Evolutionary conservation across 2,888 invertebrate species (phyloP), one percentile per base, ranked within the genome.

Genomic region (Parthenolecanium corni): DNA sequence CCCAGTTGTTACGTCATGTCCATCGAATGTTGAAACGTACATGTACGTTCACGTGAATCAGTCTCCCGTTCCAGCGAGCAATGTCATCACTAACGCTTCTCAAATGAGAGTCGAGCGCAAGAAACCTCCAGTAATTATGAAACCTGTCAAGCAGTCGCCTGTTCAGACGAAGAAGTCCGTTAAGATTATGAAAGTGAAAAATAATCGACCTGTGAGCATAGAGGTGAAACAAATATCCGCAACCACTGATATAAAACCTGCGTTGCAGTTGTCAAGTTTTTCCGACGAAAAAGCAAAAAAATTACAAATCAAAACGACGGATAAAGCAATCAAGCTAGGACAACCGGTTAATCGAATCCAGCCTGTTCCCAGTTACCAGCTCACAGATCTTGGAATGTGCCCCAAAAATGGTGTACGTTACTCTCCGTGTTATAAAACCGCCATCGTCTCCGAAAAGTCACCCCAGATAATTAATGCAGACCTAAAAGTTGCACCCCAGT

Each of bases 21-120:
- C 31, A 9, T 31, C 31, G 2, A 23, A 49, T 2, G 51, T n/a
- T 11, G 31, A 24, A 4, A 36, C 21, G 23, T 61, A 61, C 40
- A 61, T 61, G 61, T 61, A 61, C 24, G 49, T 61, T n/a, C 49
- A 49, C 12, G 12, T 61, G 16, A 54, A 54, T 36, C 31, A 31
- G 9, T 4, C 9, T 31, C 31, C 31, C 5, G 31, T 9, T 6
- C 31, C 31, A 31, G 31, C 31, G 4, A 9, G 4, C 5, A 31
- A 31, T 31, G 31, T 31, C 31, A 6, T 9, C 9, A 9, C 9
- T 6, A 31, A 31, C 31, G 31, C 31, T 31, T 31, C 31, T 4
- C 5, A 9, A 31, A 31, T 31, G 31, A 9, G 5, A 9, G 31
- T 31, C 9, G 31, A 31, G 9, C 4, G 31, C 4, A 31, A 31